These are phyloP conservation scores for Drosophila mojavensis DNA, from an alignment of 1,140 invertebrate genomes.

Conservation along the genomic window DNA sequence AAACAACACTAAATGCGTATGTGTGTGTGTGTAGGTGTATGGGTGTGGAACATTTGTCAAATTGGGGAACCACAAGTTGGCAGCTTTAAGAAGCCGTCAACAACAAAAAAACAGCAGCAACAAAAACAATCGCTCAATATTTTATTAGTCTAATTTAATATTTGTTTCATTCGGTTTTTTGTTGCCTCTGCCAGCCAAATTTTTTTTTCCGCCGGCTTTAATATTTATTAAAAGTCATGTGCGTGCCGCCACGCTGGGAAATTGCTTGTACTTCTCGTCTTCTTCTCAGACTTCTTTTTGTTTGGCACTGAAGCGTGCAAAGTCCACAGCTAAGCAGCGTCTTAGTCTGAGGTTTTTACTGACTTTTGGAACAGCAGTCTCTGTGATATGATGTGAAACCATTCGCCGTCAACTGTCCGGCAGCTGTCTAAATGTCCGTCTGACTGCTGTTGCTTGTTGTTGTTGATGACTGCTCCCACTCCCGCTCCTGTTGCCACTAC, in stretches of 20 bases:
- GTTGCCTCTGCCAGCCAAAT: constrained; percentile 1
- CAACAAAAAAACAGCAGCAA: constrained; percentile 1
- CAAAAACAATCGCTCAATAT: constrained; percentile 77
- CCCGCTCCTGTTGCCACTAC: background rate
- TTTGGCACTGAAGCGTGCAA: constrained; percentile 40
- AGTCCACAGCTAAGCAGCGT: constrained; percentile 43
- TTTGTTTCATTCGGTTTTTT: constrained; percentile 33
- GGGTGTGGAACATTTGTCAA: constrained; percentile 70
- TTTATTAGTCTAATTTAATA: constrained; percentile 78
- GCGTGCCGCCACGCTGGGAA: constrained; percentile 70
- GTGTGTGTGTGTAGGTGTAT: background rate
- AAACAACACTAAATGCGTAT: constrained; percentile 69
- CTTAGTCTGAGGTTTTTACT: constrained; percentile 34
- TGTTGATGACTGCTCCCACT: constrained; percentile 24
- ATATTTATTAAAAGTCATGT: constrained; percentile 82
- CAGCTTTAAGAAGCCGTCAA: constrained; percentile 44
- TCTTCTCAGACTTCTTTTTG: background rate
- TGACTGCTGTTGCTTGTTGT: too few relatives aligned
- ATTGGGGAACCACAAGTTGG: constrained; percentile 57
- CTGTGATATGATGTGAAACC: constrained; percentile 8
- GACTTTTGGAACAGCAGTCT: constrained; percentile 16
- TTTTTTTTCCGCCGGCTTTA: constrained; percentile 52
- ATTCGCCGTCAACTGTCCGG: constrained; percentile 9
- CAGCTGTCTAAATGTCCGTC: constrained; percentile 10
- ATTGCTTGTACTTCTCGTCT: constrained; percentile 28